Evolutionary conservation across 2,113 vertebrate genomes (phyloP).

Genomic region (Himantopus leucocephalus): DNA sequence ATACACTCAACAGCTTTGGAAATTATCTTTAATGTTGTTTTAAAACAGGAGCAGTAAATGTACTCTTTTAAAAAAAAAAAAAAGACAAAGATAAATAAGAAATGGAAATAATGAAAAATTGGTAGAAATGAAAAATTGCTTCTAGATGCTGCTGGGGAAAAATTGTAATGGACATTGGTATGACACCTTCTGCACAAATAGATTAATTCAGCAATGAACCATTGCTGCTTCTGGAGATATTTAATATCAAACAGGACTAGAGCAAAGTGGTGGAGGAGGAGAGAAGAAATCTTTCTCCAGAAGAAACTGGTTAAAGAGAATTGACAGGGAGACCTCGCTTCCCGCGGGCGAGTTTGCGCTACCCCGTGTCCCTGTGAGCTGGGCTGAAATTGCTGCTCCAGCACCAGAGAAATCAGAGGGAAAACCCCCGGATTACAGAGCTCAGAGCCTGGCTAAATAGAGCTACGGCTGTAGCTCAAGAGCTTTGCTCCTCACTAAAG

Average conservation of each 20-base stretch:
- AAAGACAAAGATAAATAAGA: neutral
- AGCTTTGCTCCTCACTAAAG: neutral
- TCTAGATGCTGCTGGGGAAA: neutral
- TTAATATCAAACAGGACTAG: neutral
- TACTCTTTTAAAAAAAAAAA: neutral
- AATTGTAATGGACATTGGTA: neutral
- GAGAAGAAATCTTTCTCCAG: neutral
- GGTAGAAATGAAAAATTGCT: neutral
- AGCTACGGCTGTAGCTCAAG: neutral
- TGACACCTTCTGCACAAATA: neutral
- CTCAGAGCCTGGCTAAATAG: neutral
- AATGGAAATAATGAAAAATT: neutral
- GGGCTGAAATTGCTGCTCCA: neutral
- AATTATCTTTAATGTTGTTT: neutral
- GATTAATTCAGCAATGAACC: neutral
- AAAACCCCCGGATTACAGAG: neutral
- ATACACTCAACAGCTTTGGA: neutral
- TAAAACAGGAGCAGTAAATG: neutral
- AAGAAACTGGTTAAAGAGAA: neutral
- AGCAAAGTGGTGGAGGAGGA: neutral
- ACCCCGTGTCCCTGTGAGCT: neutral
- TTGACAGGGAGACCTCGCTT: neutral
- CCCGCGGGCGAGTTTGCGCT: fast-evolving
- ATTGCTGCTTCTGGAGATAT: neutral
- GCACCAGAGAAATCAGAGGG: neutral